phyloP scores from a whole-genome alignment of 2,797 vertebrate species.

The Microchirus variegatus region DNA sequence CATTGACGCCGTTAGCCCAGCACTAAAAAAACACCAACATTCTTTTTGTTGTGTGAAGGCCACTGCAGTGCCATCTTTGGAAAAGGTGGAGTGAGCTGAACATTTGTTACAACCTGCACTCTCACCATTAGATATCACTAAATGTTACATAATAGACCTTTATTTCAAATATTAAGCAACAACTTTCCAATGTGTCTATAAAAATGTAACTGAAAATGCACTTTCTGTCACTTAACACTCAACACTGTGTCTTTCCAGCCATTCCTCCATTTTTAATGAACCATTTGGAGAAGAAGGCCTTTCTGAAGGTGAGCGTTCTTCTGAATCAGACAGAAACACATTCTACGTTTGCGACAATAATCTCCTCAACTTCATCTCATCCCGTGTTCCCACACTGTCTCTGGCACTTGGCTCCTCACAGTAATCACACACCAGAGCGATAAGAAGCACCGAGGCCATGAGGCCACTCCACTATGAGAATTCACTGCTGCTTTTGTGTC shows the following conservation, averaged over 20 bases:
- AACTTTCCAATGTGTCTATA: background rate
- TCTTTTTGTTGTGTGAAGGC: no score
- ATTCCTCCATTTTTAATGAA: slow-evolving; percentile 99
- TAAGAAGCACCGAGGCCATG: slow-evolving; percentile 40
- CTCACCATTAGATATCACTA: no score
- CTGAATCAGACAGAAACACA: background rate
- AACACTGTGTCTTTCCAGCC: slow-evolving; percentile 70
- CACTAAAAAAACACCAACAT: no score
- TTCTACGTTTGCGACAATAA: background rate
- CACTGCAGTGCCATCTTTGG: no score
- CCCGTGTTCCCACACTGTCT: slow-evolving; percentile 8
- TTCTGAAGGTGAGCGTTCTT: slow-evolving; percentile 88
- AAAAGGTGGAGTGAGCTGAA: no score
- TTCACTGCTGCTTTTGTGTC: slow-evolving; percentile 63
- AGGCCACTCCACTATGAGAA: slow-evolving; percentile 31
- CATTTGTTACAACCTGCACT: no score
- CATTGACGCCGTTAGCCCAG: no score
- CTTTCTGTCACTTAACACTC: background rate
- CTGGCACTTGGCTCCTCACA: slow-evolving; percentile 18
- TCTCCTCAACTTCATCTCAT: background rate
- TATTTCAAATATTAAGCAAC: background rate
- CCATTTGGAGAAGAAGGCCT: slow-evolving; percentile 95
- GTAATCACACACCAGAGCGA: slow-evolving; percentile 36
- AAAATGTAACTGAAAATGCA: background rate
- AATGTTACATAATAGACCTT: no score